Evolutionary conservation across 2,113 vertebrate species (phyloP).

Genomic region (Etia nguti): DNA sequence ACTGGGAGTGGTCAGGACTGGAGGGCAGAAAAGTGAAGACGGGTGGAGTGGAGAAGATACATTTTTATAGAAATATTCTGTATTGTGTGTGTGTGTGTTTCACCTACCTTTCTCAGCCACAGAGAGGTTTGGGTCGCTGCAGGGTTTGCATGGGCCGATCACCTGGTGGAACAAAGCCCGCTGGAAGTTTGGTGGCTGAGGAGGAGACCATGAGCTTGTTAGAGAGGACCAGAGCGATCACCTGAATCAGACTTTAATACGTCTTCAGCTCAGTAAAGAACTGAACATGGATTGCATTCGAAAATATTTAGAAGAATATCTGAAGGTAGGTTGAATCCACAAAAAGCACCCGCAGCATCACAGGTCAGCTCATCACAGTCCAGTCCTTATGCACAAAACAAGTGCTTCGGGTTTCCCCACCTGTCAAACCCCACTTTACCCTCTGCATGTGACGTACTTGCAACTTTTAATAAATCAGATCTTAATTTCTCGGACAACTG

Average conservation of each 20-base stretch:
- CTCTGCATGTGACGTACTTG: accelerated
- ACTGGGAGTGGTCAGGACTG: constrained; percentile 87
- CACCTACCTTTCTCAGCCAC: constrained; percentile 98
- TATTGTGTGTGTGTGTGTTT: accelerated
- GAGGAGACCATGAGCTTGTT: not conserved
- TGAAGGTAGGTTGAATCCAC: not conserved
- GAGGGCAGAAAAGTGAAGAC: not conserved
- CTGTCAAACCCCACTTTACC: accelerated
- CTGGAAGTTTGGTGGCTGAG: constrained; percentile 87
- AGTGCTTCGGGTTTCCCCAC: accelerated
- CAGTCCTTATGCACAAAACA: not conserved
- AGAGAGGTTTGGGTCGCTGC: constrained; percentile 97
- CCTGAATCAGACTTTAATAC: not conserved
- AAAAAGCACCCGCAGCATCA: not conserved
- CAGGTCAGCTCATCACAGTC: accelerated
- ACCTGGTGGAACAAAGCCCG: constrained; percentile 93
- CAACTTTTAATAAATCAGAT: not conserved
- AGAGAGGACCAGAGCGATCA: not conserved
- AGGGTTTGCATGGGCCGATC: constrained; percentile 93
- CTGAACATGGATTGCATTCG: accelerated
- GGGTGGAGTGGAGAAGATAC: accelerated
- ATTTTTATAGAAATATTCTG: not conserved
- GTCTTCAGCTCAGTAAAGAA: not conserved
- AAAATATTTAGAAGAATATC: accelerated
- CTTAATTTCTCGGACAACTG: accelerated